A percentile compares a stretch with the other conserved stretches of the same genome.
Conservation (phyloP, 2,797 vertebrate genomes). For the Onychomys leucogaster region DNA sequence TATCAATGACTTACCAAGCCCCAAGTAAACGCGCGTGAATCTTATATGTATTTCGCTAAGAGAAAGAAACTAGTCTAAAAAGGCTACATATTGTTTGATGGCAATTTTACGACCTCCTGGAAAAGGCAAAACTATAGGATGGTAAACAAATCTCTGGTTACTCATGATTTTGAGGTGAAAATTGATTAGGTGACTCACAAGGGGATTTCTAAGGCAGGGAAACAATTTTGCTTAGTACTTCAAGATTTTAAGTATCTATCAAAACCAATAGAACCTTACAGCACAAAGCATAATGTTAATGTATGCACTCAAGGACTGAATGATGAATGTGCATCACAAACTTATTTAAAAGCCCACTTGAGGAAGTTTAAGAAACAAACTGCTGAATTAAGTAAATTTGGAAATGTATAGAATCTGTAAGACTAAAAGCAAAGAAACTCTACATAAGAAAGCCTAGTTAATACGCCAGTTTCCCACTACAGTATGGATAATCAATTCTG, state of each 20-base stretch:
- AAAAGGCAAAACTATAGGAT: neutral
- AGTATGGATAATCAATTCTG: neutral
- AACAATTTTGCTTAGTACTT: neutral
- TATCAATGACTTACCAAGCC: neutral
- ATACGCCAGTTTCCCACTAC: neutral
- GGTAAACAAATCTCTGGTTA: neutral
- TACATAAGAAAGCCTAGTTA: neutral
- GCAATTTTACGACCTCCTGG: neutral
- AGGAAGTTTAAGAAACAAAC: neutral
- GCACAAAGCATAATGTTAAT: neutral
- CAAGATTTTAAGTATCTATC: constrained; percentile 15
- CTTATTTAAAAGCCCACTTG: neutral
- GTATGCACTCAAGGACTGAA: neutral
- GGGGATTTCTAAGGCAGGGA: neutral
- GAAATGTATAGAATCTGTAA: constrained; percentile 11
- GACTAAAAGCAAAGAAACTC: neutral
- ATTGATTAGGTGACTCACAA: neutral
- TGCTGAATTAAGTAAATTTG: neutral
- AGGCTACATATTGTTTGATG: neutral
- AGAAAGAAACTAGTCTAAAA: neutral
- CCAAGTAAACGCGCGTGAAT: neutral
- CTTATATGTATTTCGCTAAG: neutral
- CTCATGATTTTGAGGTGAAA: neutral
- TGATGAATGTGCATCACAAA: neutral
- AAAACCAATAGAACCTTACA: neutral